These are phyloP conservation scores for Monarcha castaneiventris DNA, from an alignment of 2,113 vertebrate species.

Conservation along the genomic window DNA sequence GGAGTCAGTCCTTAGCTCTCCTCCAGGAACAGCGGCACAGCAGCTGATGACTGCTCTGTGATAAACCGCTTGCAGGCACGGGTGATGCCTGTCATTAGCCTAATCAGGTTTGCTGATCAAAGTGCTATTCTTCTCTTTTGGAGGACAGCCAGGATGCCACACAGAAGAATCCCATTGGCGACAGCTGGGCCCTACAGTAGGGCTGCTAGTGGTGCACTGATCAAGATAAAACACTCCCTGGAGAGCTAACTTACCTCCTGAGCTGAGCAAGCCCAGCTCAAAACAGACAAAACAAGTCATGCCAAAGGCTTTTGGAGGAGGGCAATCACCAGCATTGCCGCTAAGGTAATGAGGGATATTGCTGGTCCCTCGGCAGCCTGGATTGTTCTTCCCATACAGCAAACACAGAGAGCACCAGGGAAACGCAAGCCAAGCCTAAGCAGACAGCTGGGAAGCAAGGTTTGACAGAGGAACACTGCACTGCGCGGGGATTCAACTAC, in stretches of 20 bases:
- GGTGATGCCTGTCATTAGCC: background rate
- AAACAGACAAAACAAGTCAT: background rate
- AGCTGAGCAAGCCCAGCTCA: background rate
- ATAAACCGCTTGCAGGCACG: background rate
- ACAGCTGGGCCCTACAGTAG: background rate
- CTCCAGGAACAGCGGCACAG: background rate
- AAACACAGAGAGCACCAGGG: background rate
- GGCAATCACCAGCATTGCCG: background rate
- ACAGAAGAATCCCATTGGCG: background rate
- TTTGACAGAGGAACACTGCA: accelerated
- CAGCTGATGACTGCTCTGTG: background rate
- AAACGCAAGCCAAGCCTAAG: background rate
- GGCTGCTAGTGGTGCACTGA: background rate
- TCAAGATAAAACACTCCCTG: background rate
- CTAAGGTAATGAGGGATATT: background rate
- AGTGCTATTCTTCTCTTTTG: background rate
- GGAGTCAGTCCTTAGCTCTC: background rate
- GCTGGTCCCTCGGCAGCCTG: background rate
- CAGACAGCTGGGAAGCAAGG: background rate
- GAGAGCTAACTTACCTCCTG: background rate
- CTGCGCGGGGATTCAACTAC: accelerated
- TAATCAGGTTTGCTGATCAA: conserved; percentile 8
- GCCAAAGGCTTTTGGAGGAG: background rate
- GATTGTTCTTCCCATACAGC: background rate
- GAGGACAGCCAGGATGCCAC: background rate